Evolutionary conservation across 2,113 vertebrate genomes (phyloP).

Genomic region (Collichthys lucidus): DNA sequence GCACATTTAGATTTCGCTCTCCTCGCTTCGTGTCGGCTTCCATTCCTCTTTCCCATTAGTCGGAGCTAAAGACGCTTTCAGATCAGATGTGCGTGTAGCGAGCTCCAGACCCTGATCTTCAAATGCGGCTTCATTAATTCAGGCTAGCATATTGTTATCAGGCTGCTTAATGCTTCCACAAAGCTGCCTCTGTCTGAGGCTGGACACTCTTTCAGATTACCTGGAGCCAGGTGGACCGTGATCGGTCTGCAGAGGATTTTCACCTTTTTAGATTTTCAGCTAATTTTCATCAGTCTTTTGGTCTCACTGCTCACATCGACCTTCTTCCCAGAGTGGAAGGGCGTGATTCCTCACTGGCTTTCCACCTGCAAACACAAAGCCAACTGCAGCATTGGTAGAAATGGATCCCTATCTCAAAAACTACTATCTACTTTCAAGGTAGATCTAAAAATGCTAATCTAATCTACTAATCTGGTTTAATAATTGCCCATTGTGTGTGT

Average conservation of each 20-base stretch:
- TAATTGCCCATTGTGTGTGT: neutral
- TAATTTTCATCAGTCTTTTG: too few species aligned
- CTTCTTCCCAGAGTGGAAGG: too few species aligned
- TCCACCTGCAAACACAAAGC: neutral
- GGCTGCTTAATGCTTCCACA: too few species aligned
- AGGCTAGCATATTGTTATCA: too few species aligned
- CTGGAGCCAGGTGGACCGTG: too few species aligned
- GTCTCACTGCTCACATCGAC: too few species aligned
- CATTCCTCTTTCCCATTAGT: too few species aligned
- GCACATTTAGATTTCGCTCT: neutral
- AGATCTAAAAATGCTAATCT: neutral
- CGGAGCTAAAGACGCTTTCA: neutral
- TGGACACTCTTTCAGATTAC: too few species aligned
- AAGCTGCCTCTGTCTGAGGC: too few species aligned
- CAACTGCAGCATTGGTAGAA: neutral
- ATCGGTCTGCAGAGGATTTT: too few species aligned
- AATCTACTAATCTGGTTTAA: neutral
- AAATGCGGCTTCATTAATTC: neutral
- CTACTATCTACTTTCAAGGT: neutral
- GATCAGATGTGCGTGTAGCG: neutral
- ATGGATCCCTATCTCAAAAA: neutral
- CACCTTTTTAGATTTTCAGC: too few species aligned
- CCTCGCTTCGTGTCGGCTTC: neutral
- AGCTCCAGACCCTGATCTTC: neutral
- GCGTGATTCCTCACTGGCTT: too few species aligned